Conservation (phyloP, 2,888 invertebrate genomes). For the Macrophya alboannulata region DNA sequence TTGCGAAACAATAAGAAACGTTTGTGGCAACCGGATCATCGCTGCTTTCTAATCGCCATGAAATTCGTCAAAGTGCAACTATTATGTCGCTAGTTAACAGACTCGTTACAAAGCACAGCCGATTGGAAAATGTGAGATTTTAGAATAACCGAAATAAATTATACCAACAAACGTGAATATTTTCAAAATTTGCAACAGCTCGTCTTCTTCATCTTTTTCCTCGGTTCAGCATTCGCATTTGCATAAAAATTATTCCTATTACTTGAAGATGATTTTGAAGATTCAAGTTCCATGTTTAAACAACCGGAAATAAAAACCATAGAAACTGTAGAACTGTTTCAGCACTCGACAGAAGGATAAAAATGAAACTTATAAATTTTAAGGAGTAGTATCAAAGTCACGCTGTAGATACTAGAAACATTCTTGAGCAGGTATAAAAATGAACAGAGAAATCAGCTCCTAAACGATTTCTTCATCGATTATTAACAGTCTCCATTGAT, state of each 20-base stretch:
- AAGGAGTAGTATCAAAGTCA: background rate
- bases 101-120: background rate
- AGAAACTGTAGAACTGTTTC: background rate
- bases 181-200: background rate
- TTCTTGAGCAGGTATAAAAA: background rate
- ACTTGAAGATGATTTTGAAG: too few relatives aligned
- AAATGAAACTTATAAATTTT: background rate
- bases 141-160: background rate
- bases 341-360: background rate
- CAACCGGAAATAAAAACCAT: background rate
- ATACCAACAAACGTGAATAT: background rate
- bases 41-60: constrained; percentile 47
- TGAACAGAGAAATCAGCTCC: background rate
- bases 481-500: background rate
- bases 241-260: too few relatives aligned
- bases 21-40: constrained; percentile 31
- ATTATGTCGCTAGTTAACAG: background rate
- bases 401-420: background rate
- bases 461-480: background rate
- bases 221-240: too few relatives aligned
- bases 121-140: background rate
- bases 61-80: constrained; percentile 37
- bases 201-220: background rate
- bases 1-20: constrained; percentile 38
- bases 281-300: too few relatives aligned